Conservation (phyloP, 2,113 vertebrate species). For the rat (Rattus norvegicus) region GRCr8 NC_086027.1:97678001-97678500, state of each 20-base stretch:
- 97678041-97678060: slow-evolving; percentile 82
- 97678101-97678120: slow-evolving; percentile 88
- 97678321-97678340: not conserved
- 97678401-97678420: rapidly evolving
- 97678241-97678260: slow-evolving; percentile 81
- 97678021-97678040: slow-evolving; percentile 85
- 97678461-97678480: rapidly evolving
- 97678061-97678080: slow-evolving; percentile 87
- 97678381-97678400: not conserved
- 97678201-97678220: slow-evolving; percentile 90
- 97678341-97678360: rapidly evolving
- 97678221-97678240: slow-evolving; percentile 78
- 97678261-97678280: slow-evolving; percentile 46
- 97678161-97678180: slow-evolving; percentile 95
- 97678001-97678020: slow-evolving; percentile 91
- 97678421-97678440: rapidly evolving
- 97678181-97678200: slow-evolving; percentile 95
- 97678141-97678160: slow-evolving; percentile 93
- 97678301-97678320: not conserved
- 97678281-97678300: slow-evolving; percentile 40
- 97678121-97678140: slow-evolving; percentile 92
- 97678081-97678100: slow-evolving; percentile 90
- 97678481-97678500: not conserved
- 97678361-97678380: rapidly evolving
- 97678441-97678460: not conserved